A percentile compares a stretch with the other conserved stretches of the same genome.
Evolutionary conservation across 2,797 vertebrate genomes (phyloP).

Genomic region (Sternotherus odoratus): DNA sequence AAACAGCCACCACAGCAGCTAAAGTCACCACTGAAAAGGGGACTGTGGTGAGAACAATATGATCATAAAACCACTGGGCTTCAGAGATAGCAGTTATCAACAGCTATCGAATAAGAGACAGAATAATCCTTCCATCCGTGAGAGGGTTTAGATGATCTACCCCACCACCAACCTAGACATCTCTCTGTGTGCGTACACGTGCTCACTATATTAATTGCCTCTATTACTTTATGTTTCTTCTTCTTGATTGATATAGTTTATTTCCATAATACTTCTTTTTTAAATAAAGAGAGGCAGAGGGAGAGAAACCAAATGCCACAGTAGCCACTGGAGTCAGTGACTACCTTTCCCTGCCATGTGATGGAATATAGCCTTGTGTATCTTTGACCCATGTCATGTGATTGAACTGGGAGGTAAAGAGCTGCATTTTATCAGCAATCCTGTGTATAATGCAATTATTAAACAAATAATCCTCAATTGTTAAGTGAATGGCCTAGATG

Average conservation of each 20-base stretch:
- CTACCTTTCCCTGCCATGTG: neutral
- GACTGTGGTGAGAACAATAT: constrained; percentile 21
- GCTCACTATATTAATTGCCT: neutral
- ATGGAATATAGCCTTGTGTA: neutral
- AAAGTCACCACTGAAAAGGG: constrained; percentile 9
- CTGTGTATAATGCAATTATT: neutral
- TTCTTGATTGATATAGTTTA: neutral
- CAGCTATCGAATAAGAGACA: constrained; percentile 5
- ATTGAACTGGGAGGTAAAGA: neutral
- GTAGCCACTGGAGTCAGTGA: neutral
- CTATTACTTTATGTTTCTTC: neutral
- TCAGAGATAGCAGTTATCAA: neutral
- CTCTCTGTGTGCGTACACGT: fast-evolving
- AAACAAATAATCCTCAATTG: neutral
- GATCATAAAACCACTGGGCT: neutral
- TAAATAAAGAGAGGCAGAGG: neutral
- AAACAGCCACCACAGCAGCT: neutral
- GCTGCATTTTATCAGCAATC: neutral
- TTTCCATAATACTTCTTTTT: neutral
- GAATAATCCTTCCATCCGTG: fast-evolving
- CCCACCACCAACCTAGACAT: neutral
- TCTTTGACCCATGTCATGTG: neutral
- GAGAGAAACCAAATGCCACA: neutral
- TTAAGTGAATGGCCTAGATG: neutral
- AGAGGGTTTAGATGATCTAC: neutral